Conservation (phyloP, 1,140 invertebrate species). For the Leptopilina clavipes region DNA sequence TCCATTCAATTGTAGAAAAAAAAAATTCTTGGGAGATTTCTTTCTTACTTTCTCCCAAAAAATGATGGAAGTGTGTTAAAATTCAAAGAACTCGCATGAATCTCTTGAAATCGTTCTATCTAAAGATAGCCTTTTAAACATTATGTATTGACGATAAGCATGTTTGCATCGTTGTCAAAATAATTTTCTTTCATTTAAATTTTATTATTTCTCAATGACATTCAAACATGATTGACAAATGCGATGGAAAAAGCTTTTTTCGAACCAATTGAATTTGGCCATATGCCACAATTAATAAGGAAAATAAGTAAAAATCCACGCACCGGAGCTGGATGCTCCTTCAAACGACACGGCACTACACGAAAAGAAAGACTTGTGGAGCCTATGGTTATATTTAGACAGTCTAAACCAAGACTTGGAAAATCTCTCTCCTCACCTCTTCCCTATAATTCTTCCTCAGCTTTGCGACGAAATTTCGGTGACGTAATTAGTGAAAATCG, state of each 20-base stretch:
- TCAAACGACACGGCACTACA: constrained; percentile 63
- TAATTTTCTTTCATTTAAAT: neutral
- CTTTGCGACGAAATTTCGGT: constrained; percentile 19
- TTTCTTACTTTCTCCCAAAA: neutral
- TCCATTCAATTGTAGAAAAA: neutral
- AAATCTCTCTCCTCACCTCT: constrained; percentile 67
- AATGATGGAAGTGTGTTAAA: constrained; percentile 17
- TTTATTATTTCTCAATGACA: constrained; percentile 12
- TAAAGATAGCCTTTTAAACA: constrained; percentile 17
- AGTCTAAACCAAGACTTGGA: constrained; percentile 74
- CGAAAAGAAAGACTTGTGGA: constrained; percentile 69
- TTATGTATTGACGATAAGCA: constrained; percentile 25
- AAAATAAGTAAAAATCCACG: constrained; percentile 64
- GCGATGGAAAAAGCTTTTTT: constrained; percentile 46
- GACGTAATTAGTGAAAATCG: constrained; percentile 4
- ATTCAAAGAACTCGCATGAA: neutral
- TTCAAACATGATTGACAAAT: constrained; percentile 16
- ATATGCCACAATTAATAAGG: constrained; percentile 56
- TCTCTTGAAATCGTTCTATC: constrained; percentile 10
- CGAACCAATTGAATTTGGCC: constrained; percentile 57
- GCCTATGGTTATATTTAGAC: constrained; percentile 71
- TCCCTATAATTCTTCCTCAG: constrained; percentile 33
- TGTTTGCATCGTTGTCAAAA: constrained; percentile 17
- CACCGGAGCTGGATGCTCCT: constrained; percentile 62
- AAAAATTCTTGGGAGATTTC: neutral